Conservation (phyloP, 2,797 vertebrate genomes). For the Gadopsis marmoratus region DNA sequence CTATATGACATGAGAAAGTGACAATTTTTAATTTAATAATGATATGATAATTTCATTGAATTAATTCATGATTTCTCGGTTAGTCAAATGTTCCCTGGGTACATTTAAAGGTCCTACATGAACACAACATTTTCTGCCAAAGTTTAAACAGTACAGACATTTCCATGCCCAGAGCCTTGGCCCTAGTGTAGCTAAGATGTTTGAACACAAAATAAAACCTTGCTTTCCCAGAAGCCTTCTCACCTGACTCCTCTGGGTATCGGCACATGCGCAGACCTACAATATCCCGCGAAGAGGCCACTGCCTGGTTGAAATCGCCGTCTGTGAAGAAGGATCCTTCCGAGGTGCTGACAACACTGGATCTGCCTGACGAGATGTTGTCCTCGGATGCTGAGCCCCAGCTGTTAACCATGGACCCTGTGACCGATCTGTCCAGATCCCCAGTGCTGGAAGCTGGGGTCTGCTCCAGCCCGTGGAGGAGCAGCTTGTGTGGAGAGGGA, state of each 20-base stretch:
- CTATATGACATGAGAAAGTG: background rate
- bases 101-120: background rate
- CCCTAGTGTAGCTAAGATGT: background rate
- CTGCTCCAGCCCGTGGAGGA: slow-evolving; percentile 91
- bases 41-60: too few species aligned
- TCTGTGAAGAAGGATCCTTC: slow-evolving; percentile 97
- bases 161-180: background rate
- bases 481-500: slow-evolving; percentile 81
- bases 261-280: slow-evolving; percentile 86
- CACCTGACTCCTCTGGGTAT: slow-evolving; percentile 79
- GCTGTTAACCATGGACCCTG: slow-evolving; percentile 97
- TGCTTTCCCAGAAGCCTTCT: slow-evolving; percentile 30
- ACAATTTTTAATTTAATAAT: background rate
- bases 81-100: background rate
- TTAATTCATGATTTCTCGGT: background rate
- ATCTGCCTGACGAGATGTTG: slow-evolving; percentile 92
- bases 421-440: slow-evolving; percentile 93
- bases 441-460: slow-evolving; percentile 95
- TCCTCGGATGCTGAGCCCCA: slow-evolving; percentile 97
- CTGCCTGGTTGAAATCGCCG: slow-evolving; percentile 93
- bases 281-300: slow-evolving; percentile 89
- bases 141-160: background rate
- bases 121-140: too few species aligned
- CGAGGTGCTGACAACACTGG: slow-evolving; percentile 92
- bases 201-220: background rate